phyloP scores from a whole-genome alignment of 2,888 invertebrate genomes.

The Acleris literana region DNA sequence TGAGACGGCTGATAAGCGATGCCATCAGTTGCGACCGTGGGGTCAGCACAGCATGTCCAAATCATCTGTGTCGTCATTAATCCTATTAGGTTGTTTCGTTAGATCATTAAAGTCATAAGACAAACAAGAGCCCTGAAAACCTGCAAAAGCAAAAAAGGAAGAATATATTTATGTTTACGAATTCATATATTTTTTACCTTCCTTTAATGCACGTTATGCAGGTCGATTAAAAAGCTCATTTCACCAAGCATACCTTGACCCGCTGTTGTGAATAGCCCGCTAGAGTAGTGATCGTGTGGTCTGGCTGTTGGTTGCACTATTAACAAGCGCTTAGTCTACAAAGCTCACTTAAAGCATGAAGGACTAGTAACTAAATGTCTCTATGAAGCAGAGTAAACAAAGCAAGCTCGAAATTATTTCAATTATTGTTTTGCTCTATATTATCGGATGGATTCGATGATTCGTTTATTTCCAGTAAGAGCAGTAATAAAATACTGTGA shows the following conservation, averaged over 20 bases:
- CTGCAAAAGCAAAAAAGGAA: conserved; percentile 40
- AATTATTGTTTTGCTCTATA: conserved; percentile 43
- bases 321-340: conserved; percentile 62
- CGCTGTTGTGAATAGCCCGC: conserved; percentile 54
- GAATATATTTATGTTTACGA: conserved; percentile 27
- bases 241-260: conserved; percentile 68
- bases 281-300: conserved; percentile 50
- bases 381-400: conserved; percentile 69
- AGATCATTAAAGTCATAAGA: conserved; percentile 18
- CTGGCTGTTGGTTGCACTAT: conserved; percentile 54
- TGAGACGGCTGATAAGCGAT: conserved; percentile 62
- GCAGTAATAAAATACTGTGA: not conserved
- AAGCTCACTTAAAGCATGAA: conserved; percentile 65
- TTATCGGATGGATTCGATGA: conserved; percentile 35
- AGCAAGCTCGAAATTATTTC: conserved; percentile 59
- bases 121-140: conserved; percentile 40
- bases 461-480: not conserved
- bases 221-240: conserved; percentile 55
- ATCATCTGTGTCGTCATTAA: conserved; percentile 38
- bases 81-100: conserved; percentile 19
- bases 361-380: conserved; percentile 60
- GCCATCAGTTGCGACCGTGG: conserved; percentile 47
- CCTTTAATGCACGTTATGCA: conserved; percentile 56
- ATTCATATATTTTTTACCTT: conserved; percentile 43
- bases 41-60: conserved; percentile 40